Evolutionary conservation across 2,113 vertebrate species (phyloP).

Genomic region (Syrmaticus mikado): DNA sequence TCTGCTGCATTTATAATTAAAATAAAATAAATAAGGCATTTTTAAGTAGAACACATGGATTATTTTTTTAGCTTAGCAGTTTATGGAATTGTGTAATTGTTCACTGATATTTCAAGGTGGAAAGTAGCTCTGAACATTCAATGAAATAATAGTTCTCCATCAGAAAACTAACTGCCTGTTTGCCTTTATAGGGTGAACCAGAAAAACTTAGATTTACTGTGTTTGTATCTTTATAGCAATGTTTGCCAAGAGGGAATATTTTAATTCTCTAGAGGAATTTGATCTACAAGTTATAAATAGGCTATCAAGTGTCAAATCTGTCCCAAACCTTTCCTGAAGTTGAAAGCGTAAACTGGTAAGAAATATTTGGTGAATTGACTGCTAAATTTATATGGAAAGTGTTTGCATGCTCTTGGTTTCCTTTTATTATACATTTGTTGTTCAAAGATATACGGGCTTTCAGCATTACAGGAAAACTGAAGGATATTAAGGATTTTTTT

Average conservation of each 20-base stretch:
- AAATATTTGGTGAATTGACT: neutral
- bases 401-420: neutral
- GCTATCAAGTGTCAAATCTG: neutral
- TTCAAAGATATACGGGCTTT: neutral
- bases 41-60: neutral
- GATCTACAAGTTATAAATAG: neutral
- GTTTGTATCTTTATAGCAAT: neutral
- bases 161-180: neutral
- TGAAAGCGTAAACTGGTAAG: neutral
- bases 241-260: neutral
- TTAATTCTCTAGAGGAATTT: conserved; percentile 3
- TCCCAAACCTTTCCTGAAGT: neutral
- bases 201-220: neutral
- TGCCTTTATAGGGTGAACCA: neutral
- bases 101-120: neutral
- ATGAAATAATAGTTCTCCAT: neutral
- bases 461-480: neutral
- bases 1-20: neutral
- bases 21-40: conserved; percentile 43
- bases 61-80: neutral
- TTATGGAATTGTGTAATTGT: neutral
- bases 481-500: neutral
- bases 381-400: neutral
- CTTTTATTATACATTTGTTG: neutral
- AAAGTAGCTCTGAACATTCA: neutral